Evolutionary conservation across 2,888 invertebrate species (phyloP).

Genomic region (Linyphia triangularis): DNA sequence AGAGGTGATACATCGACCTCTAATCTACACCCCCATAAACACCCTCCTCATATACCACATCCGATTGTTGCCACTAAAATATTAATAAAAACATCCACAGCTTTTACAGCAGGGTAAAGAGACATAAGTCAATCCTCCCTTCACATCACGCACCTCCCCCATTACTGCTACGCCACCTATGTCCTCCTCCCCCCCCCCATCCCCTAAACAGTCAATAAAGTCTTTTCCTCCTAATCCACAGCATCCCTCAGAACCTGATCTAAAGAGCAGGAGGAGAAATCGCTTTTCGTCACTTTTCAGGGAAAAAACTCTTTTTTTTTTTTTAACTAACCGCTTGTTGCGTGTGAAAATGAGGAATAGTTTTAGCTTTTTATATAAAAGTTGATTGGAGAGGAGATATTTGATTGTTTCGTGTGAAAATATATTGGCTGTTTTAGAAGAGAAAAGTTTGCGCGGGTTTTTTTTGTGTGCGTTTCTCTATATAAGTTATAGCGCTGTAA

Average conservation of each 20-base stretch:
- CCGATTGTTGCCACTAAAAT: too few species aligned
- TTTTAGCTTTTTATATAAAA: background rate
- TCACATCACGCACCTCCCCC: too few species aligned
- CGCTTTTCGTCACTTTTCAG: background rate
- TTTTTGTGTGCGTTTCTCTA: too few species aligned
- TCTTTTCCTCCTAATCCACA: conserved; percentile 39
- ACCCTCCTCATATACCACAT: too few species aligned
- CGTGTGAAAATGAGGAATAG: background rate
- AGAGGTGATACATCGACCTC: too few species aligned
- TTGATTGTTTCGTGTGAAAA: background rate
- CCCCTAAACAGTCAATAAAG: conserved; percentile 57
- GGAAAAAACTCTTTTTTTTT: background rate
- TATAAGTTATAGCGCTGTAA: too few species aligned
- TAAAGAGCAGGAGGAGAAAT: background rate
- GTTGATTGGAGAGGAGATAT: background rate
- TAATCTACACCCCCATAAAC: too few species aligned
- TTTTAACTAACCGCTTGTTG: conserved; percentile 14
- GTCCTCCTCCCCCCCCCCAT: background rate
- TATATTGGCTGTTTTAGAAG: too few species aligned
- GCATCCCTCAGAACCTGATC: conserved; percentile 37
- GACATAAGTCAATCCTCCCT: conserved; percentile 26
- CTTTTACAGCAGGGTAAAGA: background rate
- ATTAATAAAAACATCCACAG: too few species aligned
- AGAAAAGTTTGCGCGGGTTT: too few species aligned
- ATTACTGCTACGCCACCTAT: conserved; percentile 46